Conservation (phyloP, 2,797 vertebrate genomes). For the Gymnodraco acuticeps region DNA sequence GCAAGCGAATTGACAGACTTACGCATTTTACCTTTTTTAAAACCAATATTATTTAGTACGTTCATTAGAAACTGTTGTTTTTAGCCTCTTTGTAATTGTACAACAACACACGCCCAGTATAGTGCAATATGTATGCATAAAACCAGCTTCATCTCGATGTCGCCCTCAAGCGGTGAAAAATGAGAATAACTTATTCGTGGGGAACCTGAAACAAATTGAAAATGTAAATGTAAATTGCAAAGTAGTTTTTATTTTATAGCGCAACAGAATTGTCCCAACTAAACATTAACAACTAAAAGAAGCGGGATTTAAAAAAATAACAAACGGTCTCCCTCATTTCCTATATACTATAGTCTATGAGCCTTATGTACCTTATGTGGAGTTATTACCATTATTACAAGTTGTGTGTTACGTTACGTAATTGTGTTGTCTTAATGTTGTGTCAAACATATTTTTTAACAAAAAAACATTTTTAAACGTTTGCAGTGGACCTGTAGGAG, state of each 20-base stretch:
- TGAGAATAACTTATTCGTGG: not conserved
- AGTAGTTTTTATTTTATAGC: not conserved
- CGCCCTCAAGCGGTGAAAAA: conserved; percentile 39
- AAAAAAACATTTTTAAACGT: not conserved
- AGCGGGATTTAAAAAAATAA: not conserved
- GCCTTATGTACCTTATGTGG: not conserved
- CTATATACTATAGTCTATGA: not conserved
- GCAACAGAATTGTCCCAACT: too few species aligned
- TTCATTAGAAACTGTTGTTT: not conserved
- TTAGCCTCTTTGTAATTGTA: not conserved
- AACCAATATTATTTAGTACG: too few species aligned
- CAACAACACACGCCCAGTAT: not conserved
- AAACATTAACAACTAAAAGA: not conserved
- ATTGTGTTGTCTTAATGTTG: not conserved
- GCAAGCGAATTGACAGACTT: too few species aligned
- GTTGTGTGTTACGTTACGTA: not conserved
- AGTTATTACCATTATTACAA: not conserved
- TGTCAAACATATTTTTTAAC: not conserved
- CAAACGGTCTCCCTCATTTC: not conserved
- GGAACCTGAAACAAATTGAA: not conserved
- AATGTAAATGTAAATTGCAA: not conserved
- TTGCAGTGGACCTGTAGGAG: conserved; percentile 29
- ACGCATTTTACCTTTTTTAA: too few species aligned
- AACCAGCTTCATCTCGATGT: not conserved
- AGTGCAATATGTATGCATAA: too few species aligned